Percentiles rank a stretch among this genome's conserved stretches.
Evolutionary conservation across 2,113 vertebrate genomes (phyloP).

Genomic region (Cyprinodon tularosa): DNA sequence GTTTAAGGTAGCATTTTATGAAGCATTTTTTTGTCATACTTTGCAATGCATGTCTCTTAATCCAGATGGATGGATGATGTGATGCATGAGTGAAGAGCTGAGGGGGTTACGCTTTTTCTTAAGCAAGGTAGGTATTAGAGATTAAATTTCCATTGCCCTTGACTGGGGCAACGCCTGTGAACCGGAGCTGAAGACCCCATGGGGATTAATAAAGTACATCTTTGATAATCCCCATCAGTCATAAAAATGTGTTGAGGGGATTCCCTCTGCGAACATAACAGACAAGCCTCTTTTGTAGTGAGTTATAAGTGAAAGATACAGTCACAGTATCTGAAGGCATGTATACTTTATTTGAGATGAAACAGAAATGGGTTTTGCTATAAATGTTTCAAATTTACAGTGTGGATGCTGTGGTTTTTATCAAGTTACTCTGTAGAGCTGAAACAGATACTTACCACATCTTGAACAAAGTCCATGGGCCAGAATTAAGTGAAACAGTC

Average conservation of each 20-base stretch:
- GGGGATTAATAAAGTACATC: slow-evolving; percentile 27
- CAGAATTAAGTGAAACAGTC: background rate
- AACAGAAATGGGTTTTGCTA: slow-evolving; percentile 23
- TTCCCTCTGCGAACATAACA: slow-evolving; percentile 25
- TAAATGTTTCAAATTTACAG: slow-evolving; percentile 26
- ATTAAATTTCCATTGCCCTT: slow-evolving; percentile 14
- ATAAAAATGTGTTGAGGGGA: slow-evolving; percentile 22
- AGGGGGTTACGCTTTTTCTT: background rate
- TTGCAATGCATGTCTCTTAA: background rate
- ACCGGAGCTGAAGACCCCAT: background rate
- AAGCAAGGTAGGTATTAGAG: slow-evolving; percentile 4
- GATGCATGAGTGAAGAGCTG: slow-evolving; percentile 9
- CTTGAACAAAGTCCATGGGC: background rate
- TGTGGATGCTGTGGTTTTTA: background rate
- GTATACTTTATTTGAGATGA: slow-evolving; percentile 17
- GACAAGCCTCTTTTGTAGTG: slow-evolving; percentile 8
- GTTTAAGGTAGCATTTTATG: background rate
- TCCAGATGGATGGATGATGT: background rate
- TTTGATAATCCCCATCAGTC: slow-evolving; percentile 20
- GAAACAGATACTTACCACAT: slow-evolving; percentile 5
- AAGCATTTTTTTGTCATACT: background rate
- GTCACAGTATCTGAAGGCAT: background rate
- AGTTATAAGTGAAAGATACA: background rate
- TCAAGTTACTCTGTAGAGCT: background rate
- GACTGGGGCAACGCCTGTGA: slow-evolving; percentile 1